Percentiles rank a stretch among this genome's conserved stretches.
phyloP scores from a whole-genome alignment of 2,888 invertebrate species.

The Drosophila neotestacea region DNA sequence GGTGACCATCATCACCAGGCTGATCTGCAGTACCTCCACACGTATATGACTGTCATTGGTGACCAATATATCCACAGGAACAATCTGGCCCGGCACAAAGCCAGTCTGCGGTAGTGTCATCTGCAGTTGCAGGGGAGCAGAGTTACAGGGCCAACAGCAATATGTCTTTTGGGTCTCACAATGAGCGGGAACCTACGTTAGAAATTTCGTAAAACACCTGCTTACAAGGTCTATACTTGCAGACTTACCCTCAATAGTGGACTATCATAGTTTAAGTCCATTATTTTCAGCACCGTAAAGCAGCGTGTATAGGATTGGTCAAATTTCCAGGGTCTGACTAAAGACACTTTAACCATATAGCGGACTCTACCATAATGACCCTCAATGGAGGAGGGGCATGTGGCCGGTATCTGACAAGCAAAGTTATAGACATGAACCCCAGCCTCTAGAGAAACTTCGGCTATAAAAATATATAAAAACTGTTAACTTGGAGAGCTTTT shows the following conservation, averaged over 20 bases:
- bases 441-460: constrained; percentile 80
- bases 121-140: constrained; percentile 72
- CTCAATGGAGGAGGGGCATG: constrained; percentile 87
- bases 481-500: not conserved
- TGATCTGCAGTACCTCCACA: constrained; percentile 80
- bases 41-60: constrained; percentile 87
- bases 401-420: constrained; percentile 85
- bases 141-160: constrained; percentile 79
- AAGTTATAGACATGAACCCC: constrained; percentile 86
- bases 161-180: constrained; percentile 71
- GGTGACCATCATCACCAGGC: constrained; percentile 74
- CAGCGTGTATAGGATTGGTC: constrained; percentile 88
- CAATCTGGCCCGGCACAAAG: constrained; percentile 81
- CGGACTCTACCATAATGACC: constrained; percentile 86
- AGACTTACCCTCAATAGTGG: constrained; percentile 61
- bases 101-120: constrained; percentile 78
- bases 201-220: not conserved
- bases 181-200: constrained; percentile 67
- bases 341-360: constrained; percentile 88
- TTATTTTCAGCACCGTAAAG: constrained; percentile 91
- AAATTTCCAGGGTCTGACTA: constrained; percentile 94
- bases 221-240: fast-evolving
- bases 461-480: constrained; percentile 12
- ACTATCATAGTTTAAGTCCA: constrained; percentile 87
- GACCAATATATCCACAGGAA: constrained; percentile 84